These are phyloP conservation scores for Drosophila pseudoananassae DNA, from an alignment of 1,140 invertebrate genomes.

Conservation along the genomic window DNA sequence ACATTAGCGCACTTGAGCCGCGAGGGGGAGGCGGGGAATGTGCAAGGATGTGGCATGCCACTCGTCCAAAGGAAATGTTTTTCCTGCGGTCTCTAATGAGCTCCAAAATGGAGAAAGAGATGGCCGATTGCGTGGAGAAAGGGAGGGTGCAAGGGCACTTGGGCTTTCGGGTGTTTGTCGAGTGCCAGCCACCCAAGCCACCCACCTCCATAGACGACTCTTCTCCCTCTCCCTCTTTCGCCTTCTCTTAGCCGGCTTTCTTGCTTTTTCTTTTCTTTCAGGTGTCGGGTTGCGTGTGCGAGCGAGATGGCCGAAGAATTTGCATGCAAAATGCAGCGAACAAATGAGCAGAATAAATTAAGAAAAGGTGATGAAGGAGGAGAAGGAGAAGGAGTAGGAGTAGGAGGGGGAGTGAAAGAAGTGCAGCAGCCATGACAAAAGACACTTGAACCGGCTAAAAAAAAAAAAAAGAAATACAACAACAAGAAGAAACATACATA, in stretches of 20 bases:
- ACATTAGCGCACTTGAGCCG: slow-evolving; percentile 77
- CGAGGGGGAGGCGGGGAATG: no score
- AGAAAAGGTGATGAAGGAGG: slow-evolving; percentile 6
- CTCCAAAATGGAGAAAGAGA: slow-evolving; percentile 23
- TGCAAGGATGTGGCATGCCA: slow-evolving; percentile 73
- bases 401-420: slow-evolving; percentile 14
- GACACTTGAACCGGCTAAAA: slow-evolving; percentile 54
- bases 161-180: slow-evolving; percentile 78
- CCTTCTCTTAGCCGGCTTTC: background rate
- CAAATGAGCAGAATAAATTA: slow-evolving; percentile 74
- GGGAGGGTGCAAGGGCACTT: slow-evolving; percentile 32
- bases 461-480: slow-evolving; percentile 15
- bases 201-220: background rate
- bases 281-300: slow-evolving; percentile 23
- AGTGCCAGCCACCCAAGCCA: slow-evolving; percentile 33
- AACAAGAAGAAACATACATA: slow-evolving; percentile 50
- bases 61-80: slow-evolving; percentile 75
- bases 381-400: background rate
- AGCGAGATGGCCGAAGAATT: slow-evolving; percentile 38
- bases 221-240: background rate
- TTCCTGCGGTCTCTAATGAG: slow-evolving; percentile 67
- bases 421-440: slow-evolving; percentile 64
- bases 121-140: slow-evolving; percentile 1
- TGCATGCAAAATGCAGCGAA: slow-evolving; percentile 59
- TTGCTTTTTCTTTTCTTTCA: slow-evolving; percentile 2